phyloP scores from a whole-genome alignment of 2,888 invertebrate species.

The Sthenelais limicola region DNA sequence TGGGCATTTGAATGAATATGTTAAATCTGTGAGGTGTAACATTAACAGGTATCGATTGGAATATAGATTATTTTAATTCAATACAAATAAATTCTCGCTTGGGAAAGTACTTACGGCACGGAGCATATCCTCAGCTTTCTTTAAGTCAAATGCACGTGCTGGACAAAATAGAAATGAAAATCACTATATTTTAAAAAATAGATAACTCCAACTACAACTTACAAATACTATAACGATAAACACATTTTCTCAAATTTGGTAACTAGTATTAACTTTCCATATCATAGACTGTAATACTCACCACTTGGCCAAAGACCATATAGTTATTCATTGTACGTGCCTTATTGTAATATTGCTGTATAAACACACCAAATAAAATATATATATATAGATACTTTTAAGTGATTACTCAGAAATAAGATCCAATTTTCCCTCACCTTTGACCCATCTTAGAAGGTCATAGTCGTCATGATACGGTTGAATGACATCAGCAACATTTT shows the following conservation, averaged over 20 bases:
- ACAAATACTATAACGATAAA: too few relatives aligned
- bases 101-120: constrained; percentile 3
- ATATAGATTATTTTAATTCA: background rate
- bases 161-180: constrained; percentile 4
- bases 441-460: constrained; percentile 6
- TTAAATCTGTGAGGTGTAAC: background rate
- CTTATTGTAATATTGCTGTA: too few relatives aligned
- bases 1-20: background rate
- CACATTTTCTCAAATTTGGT: too few relatives aligned
- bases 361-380: background rate
- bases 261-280: too few relatives aligned
- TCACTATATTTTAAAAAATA: background rate
- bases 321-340: too few relatives aligned
- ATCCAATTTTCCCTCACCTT: too few relatives aligned
- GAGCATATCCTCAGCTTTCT: constrained; percentile 33
- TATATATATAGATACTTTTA: background rate
- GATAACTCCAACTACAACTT: background rate
- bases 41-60: background rate
- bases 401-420: too few relatives aligned
- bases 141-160: constrained; percentile 28
- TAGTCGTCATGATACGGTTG: constrained; percentile 19
- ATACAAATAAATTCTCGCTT: background rate
- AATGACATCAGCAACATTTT: background rate
- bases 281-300: too few relatives aligned
- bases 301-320: too few relatives aligned